A percentile compares a stretch with the other conserved stretches of the same genome.
Evolutionary conservation across 2,113 vertebrate genomes (phyloP).

Genomic region (Rattus norvegicus): DNA sequence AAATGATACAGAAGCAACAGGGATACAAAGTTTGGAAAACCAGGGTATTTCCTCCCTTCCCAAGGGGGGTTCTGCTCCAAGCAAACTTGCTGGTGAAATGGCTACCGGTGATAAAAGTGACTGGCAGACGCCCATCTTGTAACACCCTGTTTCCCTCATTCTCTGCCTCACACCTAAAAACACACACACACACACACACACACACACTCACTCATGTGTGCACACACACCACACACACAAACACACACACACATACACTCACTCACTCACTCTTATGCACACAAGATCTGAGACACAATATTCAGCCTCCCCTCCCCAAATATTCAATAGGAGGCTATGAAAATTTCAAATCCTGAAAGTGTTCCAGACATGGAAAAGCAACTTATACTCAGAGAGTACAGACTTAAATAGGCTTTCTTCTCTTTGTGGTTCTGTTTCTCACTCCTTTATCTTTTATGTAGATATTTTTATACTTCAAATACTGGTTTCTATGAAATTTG

Average conservation of each 20-base stretch:
- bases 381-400: neutral
- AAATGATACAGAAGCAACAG: neutral
- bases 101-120: rapidly evolving
- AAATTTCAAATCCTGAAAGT: neutral
- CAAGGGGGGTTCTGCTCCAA: too few relatives aligned
- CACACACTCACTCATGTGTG: too few relatives aligned
- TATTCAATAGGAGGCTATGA: neutral
- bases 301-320: neutral
- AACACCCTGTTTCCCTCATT: rapidly evolving
- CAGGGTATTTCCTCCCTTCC: neutral
- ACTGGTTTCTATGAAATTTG: slow-evolving; percentile 28
- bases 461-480: slow-evolving; percentile 9
- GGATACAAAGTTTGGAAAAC: neutral
- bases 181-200: too few relatives aligned
- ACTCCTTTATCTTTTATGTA: neutral
- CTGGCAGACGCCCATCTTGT: too few relatives aligned
- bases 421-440: neutral
- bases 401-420: neutral
- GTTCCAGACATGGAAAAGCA: neutral
- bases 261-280: too few relatives aligned
- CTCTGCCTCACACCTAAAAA: rapidly evolving
- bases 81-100: neutral
- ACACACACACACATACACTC: too few relatives aligned
- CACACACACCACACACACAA: too few relatives aligned
- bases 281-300: neutral